These are phyloP conservation scores for Tenthredo livida DNA, from an alignment of 2,888 invertebrate genomes.

Conservation along the genomic window DNA sequence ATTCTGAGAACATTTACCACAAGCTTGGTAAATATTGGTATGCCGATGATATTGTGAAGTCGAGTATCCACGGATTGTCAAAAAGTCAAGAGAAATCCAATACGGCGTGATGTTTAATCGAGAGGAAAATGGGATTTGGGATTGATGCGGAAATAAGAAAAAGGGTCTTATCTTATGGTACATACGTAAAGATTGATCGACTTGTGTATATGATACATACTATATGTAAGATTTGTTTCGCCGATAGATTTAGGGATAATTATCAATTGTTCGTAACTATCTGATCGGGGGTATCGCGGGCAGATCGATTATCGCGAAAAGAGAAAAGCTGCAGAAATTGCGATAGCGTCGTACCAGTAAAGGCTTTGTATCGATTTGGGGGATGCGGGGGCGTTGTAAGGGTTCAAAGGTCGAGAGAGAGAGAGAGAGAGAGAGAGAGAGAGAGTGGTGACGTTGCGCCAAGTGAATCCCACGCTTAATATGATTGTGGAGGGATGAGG, in stretches of 20 bases:
- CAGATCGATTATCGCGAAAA: no score
- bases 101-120: background rate
- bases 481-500: background rate
- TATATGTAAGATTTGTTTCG: no score
- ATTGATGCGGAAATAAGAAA: background rate
- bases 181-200: background rate
- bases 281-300: no score
- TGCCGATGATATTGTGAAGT: background rate
- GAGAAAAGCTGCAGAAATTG: background rate
- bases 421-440: slow-evolving; percentile 20
- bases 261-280: background rate
- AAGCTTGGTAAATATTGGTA: background rate
- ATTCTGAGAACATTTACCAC: background rate
- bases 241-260: background rate
- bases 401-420: slow-evolving; percentile 38
- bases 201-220: no score
- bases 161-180: background rate
- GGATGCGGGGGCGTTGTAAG: slow-evolving; percentile 32
- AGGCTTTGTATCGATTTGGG: slow-evolving; percentile 27
- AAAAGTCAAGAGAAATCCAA: slow-evolving; percentile 13
- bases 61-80: background rate
- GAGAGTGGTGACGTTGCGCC: slow-evolving; percentile 10
- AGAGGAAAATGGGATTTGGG: slow-evolving; percentile 19
- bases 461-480: slow-evolving; percentile 24
- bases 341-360: background rate